Evolutionary conservation across 2,113 vertebrate species (phyloP), one percentile per base, ranked within the genome.

Genomic region (Gavia stellata): DNA sequence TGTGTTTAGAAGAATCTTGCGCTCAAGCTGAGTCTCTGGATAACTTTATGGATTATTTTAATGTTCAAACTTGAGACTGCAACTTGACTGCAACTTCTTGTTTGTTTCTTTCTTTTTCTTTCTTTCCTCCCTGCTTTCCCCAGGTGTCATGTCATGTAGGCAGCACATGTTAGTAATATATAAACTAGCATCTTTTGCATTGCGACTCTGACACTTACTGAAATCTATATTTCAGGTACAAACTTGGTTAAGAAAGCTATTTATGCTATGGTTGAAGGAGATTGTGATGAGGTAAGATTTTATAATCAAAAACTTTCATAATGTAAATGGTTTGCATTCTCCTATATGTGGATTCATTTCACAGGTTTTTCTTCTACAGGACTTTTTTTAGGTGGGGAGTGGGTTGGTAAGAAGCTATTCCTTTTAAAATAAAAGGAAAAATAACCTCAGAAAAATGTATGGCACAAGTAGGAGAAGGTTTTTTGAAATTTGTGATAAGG

Each of bases 231-330:
- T 98, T 94, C 98, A 99, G 99, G 99, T 98, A 99, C 99, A 98
- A 99, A 99, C 98, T 99, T 99, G 98, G 99, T 99, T 98, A 99
- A 99, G 98, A 99, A 99, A 99, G 99, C 99, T 98, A 99, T 99
- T 98, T 99, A 99, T 98, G 99, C 99, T 98, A 99, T 99, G 99
- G 99, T 99, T 97, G 99, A 99, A 98, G 99, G 99, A 90, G 99
- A 99, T 98, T 99, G 99, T 98, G 99, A 99, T 93, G 99, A 99
- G 99, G 99, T 99, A 98, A 99, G 98, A 94, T 96, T 58, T 94
- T 93, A 74, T 88, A 84, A 91, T 96, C 72, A 91, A 93, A 78
- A 77, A 38, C 36, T 94, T 92, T 81, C 40, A 14, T 96, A 34
- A 71, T 83, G 42, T 88, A 15, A 89, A 84, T 88, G 83, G 61